Evolutionary conservation across 2,797 vertebrate species (phyloP), one percentile per base, ranked within the genome.

Genomic region (Distichodus sexfasciatus): DNA sequence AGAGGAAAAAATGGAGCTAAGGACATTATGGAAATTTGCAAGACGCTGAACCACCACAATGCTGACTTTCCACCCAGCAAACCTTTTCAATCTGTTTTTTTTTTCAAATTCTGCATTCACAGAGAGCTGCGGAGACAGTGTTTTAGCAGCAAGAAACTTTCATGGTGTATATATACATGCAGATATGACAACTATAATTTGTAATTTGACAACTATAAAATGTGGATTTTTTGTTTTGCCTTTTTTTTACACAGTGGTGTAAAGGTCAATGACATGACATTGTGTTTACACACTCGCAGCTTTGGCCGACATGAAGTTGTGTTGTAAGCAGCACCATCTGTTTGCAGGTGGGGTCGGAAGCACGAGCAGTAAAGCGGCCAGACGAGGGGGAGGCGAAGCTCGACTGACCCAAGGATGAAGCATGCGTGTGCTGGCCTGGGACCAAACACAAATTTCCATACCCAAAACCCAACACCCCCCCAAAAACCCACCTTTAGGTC

Each of bases 341-440:
- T 76, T 77, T 60, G 74, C 73, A 78, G 81, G 80, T 80, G 78
- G 70, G 68, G 76, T 67, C 72, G 78, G 79, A 83, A 82, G 53
- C 53, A 66, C 36, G 58, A 71, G 69, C 69, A 63, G 63, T 74
- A 72, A 67, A 66, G 72, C 36, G 54, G 72, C 77, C 64, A 79
- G 75, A 80, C 46, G 44, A 66, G 67, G 46, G 67, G 74, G 62
- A 71, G 78, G 77, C 44, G 76, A 47, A 58, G 53, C 43, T 48
- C 50, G 41, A 43, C 23, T 43, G 67, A 74, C 53, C 73, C 50
- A 69, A 41, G 54, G 75, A 71, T 57, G 69, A 28, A 60, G 59
- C 77, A 71, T 75, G n/a, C n/a, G 81, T 79, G 73, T 53, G 72
- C 31, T 41, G 57, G 35, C 53, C 63, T 76, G 66, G 71, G 69